These are phyloP conservation scores for Drosophila lacicola DNA, from an alignment of 2,888 invertebrate species.

Conservation along the genomic window DNA sequence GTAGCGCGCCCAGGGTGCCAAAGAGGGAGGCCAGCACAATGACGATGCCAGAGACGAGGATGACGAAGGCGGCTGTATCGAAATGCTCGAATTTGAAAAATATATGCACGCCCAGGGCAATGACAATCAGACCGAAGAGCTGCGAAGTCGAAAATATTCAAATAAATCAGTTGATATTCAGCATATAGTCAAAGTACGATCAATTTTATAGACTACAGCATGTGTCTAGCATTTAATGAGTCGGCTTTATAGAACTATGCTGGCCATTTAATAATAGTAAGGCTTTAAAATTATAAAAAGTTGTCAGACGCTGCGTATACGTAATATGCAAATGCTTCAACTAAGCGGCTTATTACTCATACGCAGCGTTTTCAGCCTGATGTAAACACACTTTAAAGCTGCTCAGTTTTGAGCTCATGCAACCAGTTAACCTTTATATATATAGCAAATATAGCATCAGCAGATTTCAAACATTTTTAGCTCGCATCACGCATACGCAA, in stretches of 20 bases:
- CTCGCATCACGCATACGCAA: conserved; percentile 47
- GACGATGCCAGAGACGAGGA: conserved; percentile 68
- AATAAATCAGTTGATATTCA: conserved; percentile 8
- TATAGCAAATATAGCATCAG: conserved; percentile 1
- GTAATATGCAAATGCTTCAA: conserved; percentile 40
- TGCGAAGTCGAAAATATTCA: conserved; percentile 32
- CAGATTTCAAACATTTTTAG: conserved; percentile 8
- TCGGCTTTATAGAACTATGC: conserved; percentile 11
- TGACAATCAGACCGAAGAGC: conserved; percentile 70
- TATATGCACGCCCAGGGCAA: conserved; percentile 69
- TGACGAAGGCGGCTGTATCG: conserved; percentile 68
- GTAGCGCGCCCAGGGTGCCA: conserved; percentile 70
- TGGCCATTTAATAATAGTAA: neutral
- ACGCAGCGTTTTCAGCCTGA: neutral
- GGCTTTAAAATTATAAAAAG: neutral
- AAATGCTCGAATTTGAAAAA: conserved; percentile 74
- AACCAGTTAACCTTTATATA: conserved; percentile 37
- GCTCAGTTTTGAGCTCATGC: neutral
- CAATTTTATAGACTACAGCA: neutral
- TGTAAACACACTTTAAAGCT: neutral
- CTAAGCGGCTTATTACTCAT: conserved; percentile 16
- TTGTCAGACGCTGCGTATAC: conserved; percentile 6
- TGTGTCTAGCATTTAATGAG: conserved; percentile 9
- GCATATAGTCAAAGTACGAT: neutral
- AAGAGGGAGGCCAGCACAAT: conserved; percentile 66